Evolutionary conservation across 2,797 vertebrate genomes (phyloP).

Genomic region (Sebastes itinus): DNA sequence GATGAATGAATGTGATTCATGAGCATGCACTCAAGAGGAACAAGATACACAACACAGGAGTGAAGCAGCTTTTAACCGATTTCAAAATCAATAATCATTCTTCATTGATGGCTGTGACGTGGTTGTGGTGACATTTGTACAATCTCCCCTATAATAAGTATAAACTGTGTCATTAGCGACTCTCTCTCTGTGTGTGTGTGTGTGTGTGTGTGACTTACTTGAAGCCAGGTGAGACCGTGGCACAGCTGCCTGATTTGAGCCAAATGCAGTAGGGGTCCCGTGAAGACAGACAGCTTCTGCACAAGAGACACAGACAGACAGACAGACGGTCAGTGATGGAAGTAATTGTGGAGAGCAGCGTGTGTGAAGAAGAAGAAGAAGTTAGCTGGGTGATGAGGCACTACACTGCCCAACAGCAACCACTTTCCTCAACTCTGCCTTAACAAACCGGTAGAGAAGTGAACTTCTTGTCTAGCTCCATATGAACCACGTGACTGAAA

Average conservation of each 20-base stretch:
- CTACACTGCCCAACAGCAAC: not conserved
- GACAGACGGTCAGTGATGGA: slow-evolving; percentile 20
- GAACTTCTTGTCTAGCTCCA: not conserved
- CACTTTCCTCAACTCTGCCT: not conserved
- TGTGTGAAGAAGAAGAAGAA: slow-evolving; percentile 12
- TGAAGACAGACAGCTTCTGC: slow-evolving; percentile 91
- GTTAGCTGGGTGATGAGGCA: slow-evolving; percentile 6
- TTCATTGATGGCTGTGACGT: not conserved
- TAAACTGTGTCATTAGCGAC: not conserved
- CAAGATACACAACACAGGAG: not conserved
- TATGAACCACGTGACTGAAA: not conserved
- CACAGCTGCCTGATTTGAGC: slow-evolving; percentile 86
- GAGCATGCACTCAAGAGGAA: not conserved
- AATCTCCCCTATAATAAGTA: not conserved
- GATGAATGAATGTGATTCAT: not conserved
- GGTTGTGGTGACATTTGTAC: not conserved
- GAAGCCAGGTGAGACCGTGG: slow-evolving; percentile 77
- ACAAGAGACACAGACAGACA: slow-evolving; percentile 22
- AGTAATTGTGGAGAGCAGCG: not conserved
- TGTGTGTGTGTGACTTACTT: slow-evolving; percentile 79
- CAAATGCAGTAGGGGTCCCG: slow-evolving; percentile 93
- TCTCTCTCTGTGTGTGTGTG: slow-evolving; percentile 6
- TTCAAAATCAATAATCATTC: not conserved
- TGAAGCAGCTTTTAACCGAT: not conserved
- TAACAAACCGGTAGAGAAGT: too few species aligned